phyloP scores from a whole-genome alignment of 2,888 invertebrate species.

The Leptinotarsa peninsularis region DNA sequence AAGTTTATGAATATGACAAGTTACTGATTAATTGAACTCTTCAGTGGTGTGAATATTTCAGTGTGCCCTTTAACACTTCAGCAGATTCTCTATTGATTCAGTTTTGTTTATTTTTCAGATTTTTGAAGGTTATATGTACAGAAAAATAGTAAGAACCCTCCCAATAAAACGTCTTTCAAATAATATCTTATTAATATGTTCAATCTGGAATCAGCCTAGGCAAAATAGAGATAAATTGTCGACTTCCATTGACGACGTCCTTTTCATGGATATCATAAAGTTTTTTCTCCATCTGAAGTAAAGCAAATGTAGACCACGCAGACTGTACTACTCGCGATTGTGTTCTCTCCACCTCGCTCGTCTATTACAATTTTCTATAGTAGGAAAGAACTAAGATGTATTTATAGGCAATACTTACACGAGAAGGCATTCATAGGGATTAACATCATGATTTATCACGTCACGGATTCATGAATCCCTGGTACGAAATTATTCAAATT shows the following conservation, averaged over 20 bases:
- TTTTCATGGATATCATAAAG: slow-evolving; percentile 59
- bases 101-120: no score
- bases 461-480: slow-evolving; percentile 36
- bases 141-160: no score
- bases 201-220: slow-evolving; percentile 20
- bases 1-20: no score
- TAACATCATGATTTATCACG: slow-evolving; percentile 41
- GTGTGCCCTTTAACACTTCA: no score
- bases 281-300: slow-evolving; percentile 55
- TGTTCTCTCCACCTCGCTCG: slow-evolving; percentile 40
- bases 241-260: slow-evolving; percentile 48
- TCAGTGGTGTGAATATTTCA: no score
- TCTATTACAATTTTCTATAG: slow-evolving; percentile 45
- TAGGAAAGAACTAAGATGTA: slow-evolving; percentile 40
- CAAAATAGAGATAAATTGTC: no score
- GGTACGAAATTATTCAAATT: slow-evolving; percentile 40
- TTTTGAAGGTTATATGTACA: no score
- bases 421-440: slow-evolving; percentile 35
- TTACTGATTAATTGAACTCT: no score
- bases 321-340: slow-evolving; percentile 45
- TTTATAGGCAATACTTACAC: slow-evolving; percentile 40
- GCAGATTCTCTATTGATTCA: no score
- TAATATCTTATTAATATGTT: not conserved
- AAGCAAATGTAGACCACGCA: slow-evolving; percentile 40
- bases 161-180: no score